Evolutionary conservation across 2,888 invertebrate species (phyloP).

Genomic region (Drosophila lutescens): DNA sequence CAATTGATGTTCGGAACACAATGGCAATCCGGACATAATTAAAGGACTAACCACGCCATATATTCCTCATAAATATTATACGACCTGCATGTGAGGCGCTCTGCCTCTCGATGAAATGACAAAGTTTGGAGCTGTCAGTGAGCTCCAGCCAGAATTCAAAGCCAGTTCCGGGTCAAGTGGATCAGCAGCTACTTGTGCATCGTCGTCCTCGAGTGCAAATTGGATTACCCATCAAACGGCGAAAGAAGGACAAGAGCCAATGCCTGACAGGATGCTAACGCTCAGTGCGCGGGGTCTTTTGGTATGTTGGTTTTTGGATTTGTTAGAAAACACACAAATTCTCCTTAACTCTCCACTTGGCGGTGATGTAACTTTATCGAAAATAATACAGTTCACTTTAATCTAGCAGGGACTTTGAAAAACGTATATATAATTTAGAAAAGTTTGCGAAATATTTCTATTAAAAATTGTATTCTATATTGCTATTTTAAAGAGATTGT

Average conservation of each 20-base stretch:
- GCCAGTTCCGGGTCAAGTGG: slow-evolving; percentile 37
- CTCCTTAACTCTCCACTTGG: background rate
- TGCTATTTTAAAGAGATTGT: too few relatives aligned
- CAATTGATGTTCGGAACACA: slow-evolving; percentile 25
- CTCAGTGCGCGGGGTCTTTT: slow-evolving; percentile 69
- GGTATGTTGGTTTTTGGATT: slow-evolving; percentile 64
- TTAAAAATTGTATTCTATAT: too few relatives aligned
- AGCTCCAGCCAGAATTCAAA: slow-evolving; percentile 19
- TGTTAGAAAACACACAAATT: slow-evolving; percentile 4
- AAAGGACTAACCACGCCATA: slow-evolving; percentile 18
- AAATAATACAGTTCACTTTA: background rate
- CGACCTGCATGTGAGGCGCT: slow-evolving; percentile 10
- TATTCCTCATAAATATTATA: slow-evolving; percentile 36
- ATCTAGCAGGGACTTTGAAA: background rate
- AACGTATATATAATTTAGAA: background rate
- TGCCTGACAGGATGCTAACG: slow-evolving; percentile 58
- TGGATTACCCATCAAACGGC: slow-evolving; percentile 33
- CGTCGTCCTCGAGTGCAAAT: slow-evolving; percentile 47
- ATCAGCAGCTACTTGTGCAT: slow-evolving; percentile 38
- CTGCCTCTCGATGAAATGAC: slow-evolving; percentile 8
- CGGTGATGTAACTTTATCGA: background rate
- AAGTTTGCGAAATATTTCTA: background rate
- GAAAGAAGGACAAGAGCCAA: slow-evolving; percentile 15
- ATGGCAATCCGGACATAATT: slow-evolving; percentile 17
- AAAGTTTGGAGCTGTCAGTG: slow-evolving; percentile 14